Evolutionary conservation across 1,140 invertebrate genomes (phyloP), one percentile per base, ranked within the genome.

Genomic region (Halesus radiatus): DNA sequence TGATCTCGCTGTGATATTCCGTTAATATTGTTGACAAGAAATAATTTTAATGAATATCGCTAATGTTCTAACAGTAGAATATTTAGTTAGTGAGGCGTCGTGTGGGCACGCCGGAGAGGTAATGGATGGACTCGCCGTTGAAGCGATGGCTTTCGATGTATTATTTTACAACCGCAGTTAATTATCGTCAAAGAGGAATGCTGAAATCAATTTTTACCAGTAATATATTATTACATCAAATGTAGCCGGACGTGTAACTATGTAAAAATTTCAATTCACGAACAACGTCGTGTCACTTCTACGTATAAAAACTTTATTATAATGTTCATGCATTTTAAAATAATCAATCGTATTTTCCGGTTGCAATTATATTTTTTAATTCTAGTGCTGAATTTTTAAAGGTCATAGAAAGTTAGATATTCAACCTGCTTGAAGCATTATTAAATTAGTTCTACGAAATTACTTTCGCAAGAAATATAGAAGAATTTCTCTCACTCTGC

Each of bases 161-260:
- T 82, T 82, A 82, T 80, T 80, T 80, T 82, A 80, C 81, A 77
- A 60, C 68, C 74, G 10, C 78, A 76, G 78, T 82, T 82, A 80
- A 82, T 82, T 82, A 82, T 80, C 76, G 76, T 78, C 81, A 45
- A 53, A 72, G 32, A 77, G 56, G 68, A 64, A 78, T 78, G 68
- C 66, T 70, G 66, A 70, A 81, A 81, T 81, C 80, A 81, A 81
- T 81, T 81, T 70, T 70, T 23, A n/a, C n/a, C n/a, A n/a, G n/a
- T n/a, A n/a, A n/a, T n/a, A n/a, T n/a, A n/a, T n/a, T n/a, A n/a
- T n/a, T n/a, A 37, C 32, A 37, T 37, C 32, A 8, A 8, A 37
- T 6, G 32, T 37, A 37, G 32, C 32, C 32, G 32, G 32, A 37
- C 32, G 3, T n/a, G n/a, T 37, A 45, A 45, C 37, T 64, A 29